Evolutionary conservation across 2,113 vertebrate species (phyloP).

Genomic region (Poeciliopsis turrubarensis): DNA sequence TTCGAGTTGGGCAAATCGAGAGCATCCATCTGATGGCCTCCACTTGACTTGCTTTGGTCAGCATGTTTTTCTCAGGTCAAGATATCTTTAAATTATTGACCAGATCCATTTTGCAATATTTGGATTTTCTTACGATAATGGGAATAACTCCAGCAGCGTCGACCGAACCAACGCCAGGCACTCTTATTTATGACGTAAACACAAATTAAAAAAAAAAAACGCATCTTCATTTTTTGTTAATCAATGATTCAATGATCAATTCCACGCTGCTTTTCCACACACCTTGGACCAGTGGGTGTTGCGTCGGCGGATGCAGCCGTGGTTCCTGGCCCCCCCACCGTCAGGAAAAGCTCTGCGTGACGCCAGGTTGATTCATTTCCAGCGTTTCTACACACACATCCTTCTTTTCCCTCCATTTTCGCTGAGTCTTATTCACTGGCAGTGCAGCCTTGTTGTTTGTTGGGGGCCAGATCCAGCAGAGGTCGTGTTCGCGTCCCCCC

Average conservation of each 20-base stretch:
- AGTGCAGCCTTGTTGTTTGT: background rate
- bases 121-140: background rate
- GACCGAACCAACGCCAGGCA: background rate
- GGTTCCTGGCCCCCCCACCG: constrained; percentile 27
- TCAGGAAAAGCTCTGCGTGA: constrained; percentile 49
- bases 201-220: background rate
- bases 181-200: background rate
- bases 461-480: background rate
- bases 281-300: constrained; percentile 42
- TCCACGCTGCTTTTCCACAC: constrained; percentile 25
- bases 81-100: background rate
- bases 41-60: background rate
- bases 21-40: background rate
- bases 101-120: background rate
- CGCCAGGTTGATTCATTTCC: constrained; percentile 65
- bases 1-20: background rate
- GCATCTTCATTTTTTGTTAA: background rate
- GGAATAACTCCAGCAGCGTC: background rate
- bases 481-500: background rate
- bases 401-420: constrained; percentile 50
- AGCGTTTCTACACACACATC: constrained; percentile 47
- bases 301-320: constrained; percentile 21
- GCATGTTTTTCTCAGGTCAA: background rate
- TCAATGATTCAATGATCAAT: background rate
- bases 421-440: constrained; percentile 22